These are phyloP conservation scores for Salvator merianae DNA, from an alignment of 2,113 vertebrate genomes.

Conservation along the genomic window DNA sequence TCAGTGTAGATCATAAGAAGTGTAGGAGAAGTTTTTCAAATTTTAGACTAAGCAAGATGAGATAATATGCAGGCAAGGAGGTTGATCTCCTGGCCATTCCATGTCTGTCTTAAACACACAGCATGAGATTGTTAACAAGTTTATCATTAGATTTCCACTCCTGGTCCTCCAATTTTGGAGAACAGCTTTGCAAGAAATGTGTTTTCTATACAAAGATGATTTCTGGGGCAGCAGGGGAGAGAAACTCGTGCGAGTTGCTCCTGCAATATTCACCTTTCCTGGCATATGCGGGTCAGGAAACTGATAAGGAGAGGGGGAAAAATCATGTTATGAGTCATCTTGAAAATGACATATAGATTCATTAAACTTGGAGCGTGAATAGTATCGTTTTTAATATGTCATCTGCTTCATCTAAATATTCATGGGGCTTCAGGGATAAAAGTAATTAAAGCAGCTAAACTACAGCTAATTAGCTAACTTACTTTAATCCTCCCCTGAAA, in stretches of 20 bases:
- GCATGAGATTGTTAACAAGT: not conserved
- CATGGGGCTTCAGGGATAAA: constrained; percentile 28
- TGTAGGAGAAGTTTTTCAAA: too few relatives aligned
- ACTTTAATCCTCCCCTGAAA: constrained; percentile 15
- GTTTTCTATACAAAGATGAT: too few relatives aligned
- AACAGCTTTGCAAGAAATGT: not conserved
- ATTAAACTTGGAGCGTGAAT: constrained; percentile 11
- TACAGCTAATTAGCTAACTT: constrained; percentile 36
- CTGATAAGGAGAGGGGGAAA: not conserved
- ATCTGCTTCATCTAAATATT: constrained; percentile 31
- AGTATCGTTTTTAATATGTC: constrained; percentile 26
- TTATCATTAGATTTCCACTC: not conserved
- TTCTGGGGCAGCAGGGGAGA: not conserved
- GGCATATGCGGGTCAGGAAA: not conserved
- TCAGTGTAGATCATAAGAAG: too few relatives aligned
- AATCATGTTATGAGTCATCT: not conserved
- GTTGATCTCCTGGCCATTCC: not conserved
- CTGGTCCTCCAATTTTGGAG: not conserved
- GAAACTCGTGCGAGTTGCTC: not conserved
- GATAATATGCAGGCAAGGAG: too few relatives aligned
- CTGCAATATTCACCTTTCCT: not conserved
- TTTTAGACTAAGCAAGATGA: too few relatives aligned
- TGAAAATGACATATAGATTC: constrained; percentile 3
- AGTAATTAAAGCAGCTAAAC: constrained; percentile 37
- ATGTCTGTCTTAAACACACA: not conserved